Conservation (phyloP, 2,113 vertebrate species). For the Porphyrio hochstetteri region DNA sequence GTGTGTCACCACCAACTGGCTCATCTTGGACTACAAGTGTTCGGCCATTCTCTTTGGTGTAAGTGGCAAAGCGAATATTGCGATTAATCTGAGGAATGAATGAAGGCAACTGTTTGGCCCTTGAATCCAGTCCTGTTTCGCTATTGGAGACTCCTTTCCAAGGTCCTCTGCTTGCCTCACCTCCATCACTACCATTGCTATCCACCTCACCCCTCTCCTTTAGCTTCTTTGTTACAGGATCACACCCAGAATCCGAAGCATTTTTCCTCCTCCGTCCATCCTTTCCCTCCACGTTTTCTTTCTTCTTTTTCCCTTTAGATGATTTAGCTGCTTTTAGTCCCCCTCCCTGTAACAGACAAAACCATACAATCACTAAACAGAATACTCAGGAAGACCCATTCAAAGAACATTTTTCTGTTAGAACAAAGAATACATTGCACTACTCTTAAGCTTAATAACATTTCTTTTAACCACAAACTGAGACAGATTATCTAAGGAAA, state of each 20-base stretch:
- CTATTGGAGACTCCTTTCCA: constrained; percentile 79
- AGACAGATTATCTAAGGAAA: not conserved
- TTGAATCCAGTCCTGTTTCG: constrained; percentile 74
- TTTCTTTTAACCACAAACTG: not conserved
- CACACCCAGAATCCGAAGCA: constrained; percentile 87
- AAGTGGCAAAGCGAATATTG: constrained; percentile 83
- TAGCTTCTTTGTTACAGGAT: constrained; percentile 90
- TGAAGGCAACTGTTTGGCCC: constrained; percentile 76
- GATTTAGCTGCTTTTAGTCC: constrained; percentile 73
- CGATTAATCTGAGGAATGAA: constrained; percentile 86
- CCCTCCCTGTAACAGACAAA: constrained; percentile 72
- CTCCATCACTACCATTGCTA: constrained; percentile 80
- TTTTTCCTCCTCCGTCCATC: constrained; percentile 90
- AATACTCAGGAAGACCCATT: not conserved
- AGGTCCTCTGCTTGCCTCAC: constrained; percentile 78
- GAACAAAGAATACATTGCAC: not conserved
- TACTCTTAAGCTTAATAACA: not conserved
- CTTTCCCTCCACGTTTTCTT: constrained; percentile 86
- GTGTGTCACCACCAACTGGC: constrained; percentile 76
- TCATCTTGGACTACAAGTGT: constrained; percentile 85
- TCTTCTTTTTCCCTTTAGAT: constrained; percentile 86
- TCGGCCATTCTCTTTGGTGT: constrained; percentile 95
- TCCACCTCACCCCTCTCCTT: constrained; percentile 86
- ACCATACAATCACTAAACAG: not conserved
- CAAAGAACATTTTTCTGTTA: not conserved